Conservation (phyloP, 2,113 vertebrate species). For the Eulacestoma nigropectus region DNA sequence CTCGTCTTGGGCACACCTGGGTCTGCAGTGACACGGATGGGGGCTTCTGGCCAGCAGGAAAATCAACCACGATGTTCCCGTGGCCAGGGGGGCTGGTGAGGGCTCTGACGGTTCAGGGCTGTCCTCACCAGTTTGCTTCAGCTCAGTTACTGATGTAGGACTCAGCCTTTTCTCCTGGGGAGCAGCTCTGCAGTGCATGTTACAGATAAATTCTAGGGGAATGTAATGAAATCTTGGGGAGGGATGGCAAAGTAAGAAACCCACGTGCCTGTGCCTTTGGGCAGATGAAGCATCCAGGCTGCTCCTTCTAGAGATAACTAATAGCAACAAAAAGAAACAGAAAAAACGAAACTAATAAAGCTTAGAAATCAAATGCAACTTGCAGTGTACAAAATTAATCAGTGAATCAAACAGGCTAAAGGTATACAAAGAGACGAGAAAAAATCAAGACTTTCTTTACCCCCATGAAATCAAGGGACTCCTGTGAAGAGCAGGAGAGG, state of each 20-base stretch:
- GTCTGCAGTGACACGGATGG: neutral
- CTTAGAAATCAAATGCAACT: neutral
- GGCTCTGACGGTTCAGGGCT: neutral
- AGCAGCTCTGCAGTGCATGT: neutral
- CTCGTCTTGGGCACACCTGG: neutral
- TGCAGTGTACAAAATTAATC: neutral
- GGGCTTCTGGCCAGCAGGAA: neutral
- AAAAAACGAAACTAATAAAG: neutral
- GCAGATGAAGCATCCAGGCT: neutral
- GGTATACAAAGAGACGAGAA: neutral
- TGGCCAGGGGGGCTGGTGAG: neutral
- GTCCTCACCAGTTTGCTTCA: neutral
- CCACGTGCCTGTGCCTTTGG: accelerated
- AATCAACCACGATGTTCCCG: accelerated
- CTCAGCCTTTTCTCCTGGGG: neutral
- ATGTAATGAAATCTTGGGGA: neutral
- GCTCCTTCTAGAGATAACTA: neutral
- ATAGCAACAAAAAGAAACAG: neutral
- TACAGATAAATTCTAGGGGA: neutral
- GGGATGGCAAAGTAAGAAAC: neutral
- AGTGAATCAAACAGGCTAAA: neutral
- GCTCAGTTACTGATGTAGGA: neutral
- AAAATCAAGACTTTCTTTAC: neutral
- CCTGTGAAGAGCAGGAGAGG: neutral
- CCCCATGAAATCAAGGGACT: neutral